phyloP scores from a whole-genome alignment of 2,113 vertebrate species.

The Paradisaea rubra region DNA sequence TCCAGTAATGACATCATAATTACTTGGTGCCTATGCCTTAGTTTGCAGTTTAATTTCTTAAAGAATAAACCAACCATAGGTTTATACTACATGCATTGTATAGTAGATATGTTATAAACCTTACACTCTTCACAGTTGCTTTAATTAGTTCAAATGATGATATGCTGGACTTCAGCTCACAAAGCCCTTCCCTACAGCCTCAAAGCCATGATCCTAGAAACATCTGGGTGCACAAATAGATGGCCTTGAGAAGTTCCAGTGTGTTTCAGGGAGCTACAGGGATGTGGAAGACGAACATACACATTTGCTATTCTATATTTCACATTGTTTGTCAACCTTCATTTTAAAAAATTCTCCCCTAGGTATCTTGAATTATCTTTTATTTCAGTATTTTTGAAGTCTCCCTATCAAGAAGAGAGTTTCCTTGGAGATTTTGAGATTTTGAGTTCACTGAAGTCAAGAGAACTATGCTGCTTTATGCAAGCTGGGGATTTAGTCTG shows the following conservation, averaged over 20 bases:
- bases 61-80: not conserved
- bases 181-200: not conserved
- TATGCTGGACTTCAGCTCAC: not conserved
- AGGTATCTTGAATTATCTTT: conserved; percentile 13
- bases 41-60: not conserved
- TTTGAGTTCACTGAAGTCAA: conserved; percentile 3
- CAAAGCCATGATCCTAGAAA: not conserved
- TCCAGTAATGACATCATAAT: not conserved
- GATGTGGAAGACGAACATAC: not conserved
- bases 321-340: not conserved
- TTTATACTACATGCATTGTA: not conserved
- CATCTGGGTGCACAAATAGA: not conserved
- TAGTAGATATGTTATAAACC: not conserved
- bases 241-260: not conserved
- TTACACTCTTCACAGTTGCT: not conserved
- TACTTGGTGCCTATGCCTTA: not conserved
- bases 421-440: conserved; percentile 34
- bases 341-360: not conserved
- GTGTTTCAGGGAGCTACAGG: not conserved
- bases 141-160: not conserved
- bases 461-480: not conserved
- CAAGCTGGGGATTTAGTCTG: not conserved
- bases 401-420: not conserved
- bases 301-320: not conserved
- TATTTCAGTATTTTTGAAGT: conserved; percentile 43